phyloP scores from a whole-genome alignment of 2,888 invertebrate species.

The Coremacera marginata region DNA sequence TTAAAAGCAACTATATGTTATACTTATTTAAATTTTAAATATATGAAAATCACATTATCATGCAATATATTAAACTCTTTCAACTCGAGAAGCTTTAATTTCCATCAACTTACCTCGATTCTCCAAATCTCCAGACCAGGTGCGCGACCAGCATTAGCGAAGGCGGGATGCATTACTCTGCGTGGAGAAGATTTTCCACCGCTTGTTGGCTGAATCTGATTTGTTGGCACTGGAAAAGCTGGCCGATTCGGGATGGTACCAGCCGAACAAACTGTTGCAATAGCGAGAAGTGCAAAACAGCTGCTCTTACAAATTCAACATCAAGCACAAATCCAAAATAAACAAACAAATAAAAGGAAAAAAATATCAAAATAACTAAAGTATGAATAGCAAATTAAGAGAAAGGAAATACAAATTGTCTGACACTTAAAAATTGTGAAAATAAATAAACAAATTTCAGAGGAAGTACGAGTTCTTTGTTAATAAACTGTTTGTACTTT shows the following conservation, averaged over 20 bases:
- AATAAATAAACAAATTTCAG: conserved; percentile 17
- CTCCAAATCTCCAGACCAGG: conserved; percentile 84
- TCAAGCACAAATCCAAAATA: not conserved
- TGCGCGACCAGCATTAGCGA: conserved; percentile 77
- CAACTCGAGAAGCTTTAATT: too few relatives aligned
- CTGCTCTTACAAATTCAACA: conserved; percentile 48
- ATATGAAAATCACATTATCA: too few relatives aligned
- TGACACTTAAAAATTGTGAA: not conserved
- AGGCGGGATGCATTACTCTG: conserved; percentile 74
- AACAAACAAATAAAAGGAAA: conserved; percentile 17
- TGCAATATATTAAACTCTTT: too few relatives aligned
- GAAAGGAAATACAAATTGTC: conserved; percentile 3
- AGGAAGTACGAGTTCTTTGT: not conserved
- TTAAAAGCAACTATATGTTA: too few relatives aligned
- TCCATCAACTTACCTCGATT: conserved; percentile 75
- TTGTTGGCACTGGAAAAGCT: conserved; percentile 60
- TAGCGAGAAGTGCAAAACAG: conserved; percentile 55
- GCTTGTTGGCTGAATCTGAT: conserved; percentile 56
- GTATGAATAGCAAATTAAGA: not conserved
- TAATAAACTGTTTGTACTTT: not conserved
- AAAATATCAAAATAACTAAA: not conserved
- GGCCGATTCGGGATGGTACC: conserved; percentile 63
- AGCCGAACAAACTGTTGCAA: conserved; percentile 60
- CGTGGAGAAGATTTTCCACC: conserved; percentile 59
- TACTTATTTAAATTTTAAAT: too few relatives aligned